phyloP scores from a whole-genome alignment of 2,113 vertebrate genomes.

The Nothoprocta pentlandii region DNA sequence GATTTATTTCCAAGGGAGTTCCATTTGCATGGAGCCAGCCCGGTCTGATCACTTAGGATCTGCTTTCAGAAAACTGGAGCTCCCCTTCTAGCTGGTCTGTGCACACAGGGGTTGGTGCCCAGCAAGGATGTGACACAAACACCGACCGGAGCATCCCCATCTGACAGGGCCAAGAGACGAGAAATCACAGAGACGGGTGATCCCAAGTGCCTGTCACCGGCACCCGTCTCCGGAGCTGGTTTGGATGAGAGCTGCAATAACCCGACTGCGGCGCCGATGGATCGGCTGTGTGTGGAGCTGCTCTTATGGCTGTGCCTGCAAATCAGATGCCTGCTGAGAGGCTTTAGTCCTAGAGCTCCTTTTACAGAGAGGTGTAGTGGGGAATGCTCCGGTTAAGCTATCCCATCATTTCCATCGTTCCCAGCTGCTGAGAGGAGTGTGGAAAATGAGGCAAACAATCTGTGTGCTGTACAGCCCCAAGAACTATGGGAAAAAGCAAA shows the following conservation, averaged over 20 bases:
- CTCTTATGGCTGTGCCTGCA: not conserved
- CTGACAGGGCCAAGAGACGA: not conserved
- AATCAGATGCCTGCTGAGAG: not conserved
- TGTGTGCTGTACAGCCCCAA: accelerated
- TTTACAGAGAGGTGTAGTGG: not conserved
- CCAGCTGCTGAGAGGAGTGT: not conserved
- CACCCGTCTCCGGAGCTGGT: not conserved
- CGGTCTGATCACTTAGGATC: not conserved
- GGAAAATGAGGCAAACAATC: not conserved
- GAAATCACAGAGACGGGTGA: not conserved
- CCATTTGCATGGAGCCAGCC: not conserved
- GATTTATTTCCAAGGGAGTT: slow-evolving; percentile 10
- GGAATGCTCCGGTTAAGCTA: not conserved
- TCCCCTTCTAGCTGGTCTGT: not conserved
- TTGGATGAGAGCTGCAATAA: not conserved
- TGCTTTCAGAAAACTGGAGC: not conserved
- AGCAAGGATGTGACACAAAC: not conserved
- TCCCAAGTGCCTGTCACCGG: not conserved
- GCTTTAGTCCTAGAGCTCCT: not conserved
- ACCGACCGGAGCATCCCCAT: not conserved
- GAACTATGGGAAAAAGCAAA: not conserved
- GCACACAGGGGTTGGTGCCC: no score
- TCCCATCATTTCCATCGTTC: not conserved
- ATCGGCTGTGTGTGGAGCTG: not conserved
- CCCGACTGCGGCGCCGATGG: not conserved